Percentiles rank a stretch among this genome's conserved stretches.
phyloP scores from a whole-genome alignment of 2,113 vertebrate species.

The Coregonus clupeaformis region DNA sequence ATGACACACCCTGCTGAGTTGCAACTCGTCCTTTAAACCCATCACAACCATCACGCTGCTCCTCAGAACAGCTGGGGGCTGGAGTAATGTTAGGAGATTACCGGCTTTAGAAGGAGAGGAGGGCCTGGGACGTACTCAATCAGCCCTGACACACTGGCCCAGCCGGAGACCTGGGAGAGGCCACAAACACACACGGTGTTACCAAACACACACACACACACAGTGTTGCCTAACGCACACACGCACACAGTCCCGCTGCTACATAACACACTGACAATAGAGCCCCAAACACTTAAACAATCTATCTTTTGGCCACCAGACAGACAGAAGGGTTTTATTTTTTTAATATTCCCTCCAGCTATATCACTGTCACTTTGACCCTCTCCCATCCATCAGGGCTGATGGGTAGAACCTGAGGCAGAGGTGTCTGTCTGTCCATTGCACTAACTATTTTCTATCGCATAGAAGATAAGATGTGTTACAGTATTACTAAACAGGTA shows the following conservation, averaged over 20 bases:
- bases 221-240: too few relatives aligned
- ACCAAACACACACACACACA: conserved; percentile 4
- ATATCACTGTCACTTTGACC: conserved; percentile 12
- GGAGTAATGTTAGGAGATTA: conserved; percentile 45
- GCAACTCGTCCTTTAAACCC: not conserved
- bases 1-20: conserved; percentile 40
- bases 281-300: not conserved
- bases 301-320: conserved; percentile 5
- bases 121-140: conserved; percentile 8
- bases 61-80: conserved; percentile 27
- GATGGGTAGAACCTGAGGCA: conserved; percentile 4
- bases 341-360: conserved; percentile 23
- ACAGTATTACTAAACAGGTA: too few relatives aligned
- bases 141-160: conserved; percentile 11
- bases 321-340: not conserved
- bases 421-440: not conserved
- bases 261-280: not conserved
- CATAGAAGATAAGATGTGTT: not conserved
- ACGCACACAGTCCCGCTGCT: not conserved
- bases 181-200: not conserved
- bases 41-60: not conserved
- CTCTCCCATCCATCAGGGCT: conserved; percentile 19
- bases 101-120: conserved; percentile 11
- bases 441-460: not conserved
- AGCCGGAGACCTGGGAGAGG: not conserved